Evolutionary conservation across 1,140 invertebrate genomes (phyloP).

Genomic region (Zaprionus taronus): DNA sequence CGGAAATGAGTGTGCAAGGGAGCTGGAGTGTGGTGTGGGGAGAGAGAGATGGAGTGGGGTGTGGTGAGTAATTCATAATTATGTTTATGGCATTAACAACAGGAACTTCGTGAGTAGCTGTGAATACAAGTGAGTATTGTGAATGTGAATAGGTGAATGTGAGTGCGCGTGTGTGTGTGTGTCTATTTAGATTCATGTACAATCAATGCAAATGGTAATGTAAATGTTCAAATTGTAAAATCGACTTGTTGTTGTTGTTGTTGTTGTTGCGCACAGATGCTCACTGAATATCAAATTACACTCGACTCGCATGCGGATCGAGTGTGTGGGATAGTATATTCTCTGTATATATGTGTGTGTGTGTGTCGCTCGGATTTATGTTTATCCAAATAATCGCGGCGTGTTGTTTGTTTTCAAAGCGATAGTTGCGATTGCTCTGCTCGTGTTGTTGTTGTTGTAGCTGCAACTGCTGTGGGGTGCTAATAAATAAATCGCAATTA

Average conservation of each 20-base stretch:
- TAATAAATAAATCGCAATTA: conserved; percentile 79
- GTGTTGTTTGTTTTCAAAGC: conserved; percentile 56
- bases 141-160: too few relatives aligned
- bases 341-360: conserved; percentile 17
- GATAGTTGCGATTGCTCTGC: conserved; percentile 40
- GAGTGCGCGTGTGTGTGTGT: conserved; percentile 8
- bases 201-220: conserved; percentile 81
- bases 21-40: neutral
- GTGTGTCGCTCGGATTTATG: conserved; percentile 58
- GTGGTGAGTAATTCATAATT: conserved; percentile 4
- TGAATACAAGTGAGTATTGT: neutral
- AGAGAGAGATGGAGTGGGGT: neutral
- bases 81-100: conserved; percentile 20
- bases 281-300: conserved; percentile 79
- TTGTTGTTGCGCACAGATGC: conserved; percentile 44
- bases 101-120: conserved; percentile 24
- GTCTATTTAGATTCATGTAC: conserved; percentile 75
- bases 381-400: conserved; percentile 77
- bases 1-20: conserved; percentile 62
- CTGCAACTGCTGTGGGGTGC: conserved; percentile 62
- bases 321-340: conserved; percentile 32
- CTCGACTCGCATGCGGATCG: conserved; percentile 32
- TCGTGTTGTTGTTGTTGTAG: conserved; percentile 22
- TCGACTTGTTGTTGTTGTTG: conserved; percentile 27
- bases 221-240: conserved; percentile 75